Conservation (phyloP, 2,113 vertebrate species). For the Syrrhaptes paradoxus region DNA sequence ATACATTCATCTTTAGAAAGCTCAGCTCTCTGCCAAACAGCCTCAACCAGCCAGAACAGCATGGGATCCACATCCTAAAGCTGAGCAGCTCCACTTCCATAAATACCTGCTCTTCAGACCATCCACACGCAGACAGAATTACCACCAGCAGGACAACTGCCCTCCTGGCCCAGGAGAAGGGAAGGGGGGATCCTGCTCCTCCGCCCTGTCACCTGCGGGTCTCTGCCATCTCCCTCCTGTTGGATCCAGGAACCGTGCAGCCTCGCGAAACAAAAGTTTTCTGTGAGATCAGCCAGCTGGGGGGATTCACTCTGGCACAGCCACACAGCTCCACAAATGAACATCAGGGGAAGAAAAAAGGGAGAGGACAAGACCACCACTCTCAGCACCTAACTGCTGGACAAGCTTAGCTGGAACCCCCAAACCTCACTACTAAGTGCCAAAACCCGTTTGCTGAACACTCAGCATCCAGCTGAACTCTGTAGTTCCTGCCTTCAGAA, state of each 20-base stretch:
- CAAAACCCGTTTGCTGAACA: neutral
- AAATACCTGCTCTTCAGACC: neutral
- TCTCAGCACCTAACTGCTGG: neutral
- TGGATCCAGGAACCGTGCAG: neutral
- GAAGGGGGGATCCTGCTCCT: neutral
- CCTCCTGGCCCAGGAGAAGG: neutral
- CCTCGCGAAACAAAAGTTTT: neutral
- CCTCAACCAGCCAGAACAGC: neutral
- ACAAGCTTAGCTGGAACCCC: neutral
- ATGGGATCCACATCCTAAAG: neutral
- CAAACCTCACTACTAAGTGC: neutral
- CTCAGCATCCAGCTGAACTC: neutral
- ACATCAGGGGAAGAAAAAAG: neutral
- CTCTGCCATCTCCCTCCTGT: neutral
- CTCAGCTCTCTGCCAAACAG: neutral
- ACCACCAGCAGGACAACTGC: neutral
- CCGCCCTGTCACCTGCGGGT: neutral
- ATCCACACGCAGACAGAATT: accelerated
- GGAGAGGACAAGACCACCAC: neutral
- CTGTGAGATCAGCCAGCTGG: neutral
- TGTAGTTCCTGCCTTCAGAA: neutral
- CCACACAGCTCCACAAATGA: neutral
- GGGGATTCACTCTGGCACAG: neutral
- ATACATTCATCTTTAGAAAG: neutral
- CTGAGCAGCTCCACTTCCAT: neutral